A percentile compares a stretch with the other conserved stretches of the same genome.
Conservation (phyloP, 1,140 invertebrate genomes). For the Bombyx mori region ASM3026992v2 NC_085112.1:4596001-4596500, state of each 20-base stretch:
- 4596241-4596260: neutral
- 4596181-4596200: conserved; percentile 38
- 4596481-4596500: too few relatives aligned
- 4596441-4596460: too few relatives aligned
- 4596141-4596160: conserved; percentile 44
- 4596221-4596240: conserved; percentile 14
- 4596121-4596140: conserved; percentile 39
- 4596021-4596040: too few relatives aligned
- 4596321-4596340: neutral
- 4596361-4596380: too few relatives aligned
- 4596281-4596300: neutral
- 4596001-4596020: too few relatives aligned
- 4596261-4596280: neutral
- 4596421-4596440: too few relatives aligned
- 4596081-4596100: neutral
- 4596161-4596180: conserved; percentile 35
- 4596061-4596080: too few relatives aligned
- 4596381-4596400: too few relatives aligned
- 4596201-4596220: conserved; percentile 43
- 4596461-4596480: too few relatives aligned
- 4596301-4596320: neutral
- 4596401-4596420: too few relatives aligned
- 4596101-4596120: conserved; percentile 9
- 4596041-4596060: too few relatives aligned
- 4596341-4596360: neutral